These are phyloP conservation scores for Cephus runcator DNA, from an alignment of 2,888 invertebrate genomes.

Conservation along the genomic window DNA sequence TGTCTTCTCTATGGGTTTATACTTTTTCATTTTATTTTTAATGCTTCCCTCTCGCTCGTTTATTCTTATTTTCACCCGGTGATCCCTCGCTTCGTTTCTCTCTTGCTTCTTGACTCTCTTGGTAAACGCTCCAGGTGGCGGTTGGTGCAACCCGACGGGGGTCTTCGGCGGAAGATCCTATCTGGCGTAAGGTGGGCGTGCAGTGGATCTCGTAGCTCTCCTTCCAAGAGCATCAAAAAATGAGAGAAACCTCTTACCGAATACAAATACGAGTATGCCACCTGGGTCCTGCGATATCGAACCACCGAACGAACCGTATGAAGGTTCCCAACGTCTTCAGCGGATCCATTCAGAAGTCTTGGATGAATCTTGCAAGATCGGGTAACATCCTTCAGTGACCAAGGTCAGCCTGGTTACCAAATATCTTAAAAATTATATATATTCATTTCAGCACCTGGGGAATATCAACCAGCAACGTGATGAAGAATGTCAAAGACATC, in stretches of 20 bases:
- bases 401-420: background rate
- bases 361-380: background rate
- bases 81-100: background rate
- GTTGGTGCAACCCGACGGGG: background rate
- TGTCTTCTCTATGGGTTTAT: background rate
- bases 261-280: constrained; percentile 33
- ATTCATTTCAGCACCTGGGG: background rate
- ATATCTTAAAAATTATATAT: background rate
- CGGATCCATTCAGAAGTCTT: background rate
- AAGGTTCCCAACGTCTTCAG: background rate
- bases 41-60: background rate
- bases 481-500: background rate
- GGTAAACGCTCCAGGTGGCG: background rate
- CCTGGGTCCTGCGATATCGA: constrained; percentile 21
- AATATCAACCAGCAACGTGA: background rate
- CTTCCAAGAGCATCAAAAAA: constrained; percentile 16
- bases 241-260: constrained; percentile 14
- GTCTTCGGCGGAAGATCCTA: constrained; percentile 29
- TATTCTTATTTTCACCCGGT: background rate
- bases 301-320: background rate
- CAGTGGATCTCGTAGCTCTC: constrained; percentile 12
- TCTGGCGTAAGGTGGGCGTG: constrained; percentile 39
- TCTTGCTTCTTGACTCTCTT: background rate
- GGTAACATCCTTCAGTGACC: background rate
- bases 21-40: background rate